These are phyloP conservation scores for Hyperoplus immaculatus DNA, from an alignment of 2,797 vertebrate genomes.

Conservation along the genomic window DNA sequence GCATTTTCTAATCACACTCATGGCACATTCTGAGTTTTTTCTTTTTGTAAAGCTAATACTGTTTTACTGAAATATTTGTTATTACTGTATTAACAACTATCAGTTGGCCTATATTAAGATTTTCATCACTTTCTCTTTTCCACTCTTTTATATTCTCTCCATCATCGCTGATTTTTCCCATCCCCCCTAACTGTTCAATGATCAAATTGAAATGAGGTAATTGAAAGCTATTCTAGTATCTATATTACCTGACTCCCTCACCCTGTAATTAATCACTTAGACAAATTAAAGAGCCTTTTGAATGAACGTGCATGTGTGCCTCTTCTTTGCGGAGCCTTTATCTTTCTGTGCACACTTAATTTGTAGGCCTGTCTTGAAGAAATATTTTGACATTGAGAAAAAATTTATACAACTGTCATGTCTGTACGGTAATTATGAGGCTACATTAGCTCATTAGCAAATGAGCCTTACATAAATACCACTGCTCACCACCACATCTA, in stretches of 20 bases:
- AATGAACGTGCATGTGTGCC: slow-evolving; percentile 66
- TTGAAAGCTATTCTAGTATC: slow-evolving; percentile 86
- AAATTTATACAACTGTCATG: no score
- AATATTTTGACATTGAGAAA: neutral
- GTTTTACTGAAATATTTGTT: slow-evolving; percentile 70
- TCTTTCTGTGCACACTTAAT: neutral
- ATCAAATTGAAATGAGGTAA: slow-evolving; percentile 83
- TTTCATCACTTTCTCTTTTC: slow-evolving; percentile 72
- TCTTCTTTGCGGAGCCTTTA: slow-evolving; percentile 52
- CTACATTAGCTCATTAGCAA: neutral
- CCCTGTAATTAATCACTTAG: slow-evolving; percentile 87
- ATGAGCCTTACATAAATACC: neutral
- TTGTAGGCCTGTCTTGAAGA: neutral
- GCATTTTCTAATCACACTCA: slow-evolving; percentile 71
- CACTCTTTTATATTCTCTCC: slow-evolving; percentile 73
- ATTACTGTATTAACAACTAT: slow-evolving; percentile 63
- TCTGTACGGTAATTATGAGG: neutral
- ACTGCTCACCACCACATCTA: no score
- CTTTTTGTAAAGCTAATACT: slow-evolving; percentile 65
- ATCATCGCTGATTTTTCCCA: slow-evolving; percentile 47
- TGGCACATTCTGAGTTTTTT: slow-evolving; percentile 62
- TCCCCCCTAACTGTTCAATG: slow-evolving; percentile 70
- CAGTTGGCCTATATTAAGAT: slow-evolving; percentile 67
- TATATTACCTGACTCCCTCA: slow-evolving; percentile 84
- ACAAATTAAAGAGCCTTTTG: slow-evolving; percentile 85